These are phyloP conservation scores for Phymatocera aterrima DNA, from an alignment of 2,888 invertebrate genomes.

Conservation along the genomic window DNA sequence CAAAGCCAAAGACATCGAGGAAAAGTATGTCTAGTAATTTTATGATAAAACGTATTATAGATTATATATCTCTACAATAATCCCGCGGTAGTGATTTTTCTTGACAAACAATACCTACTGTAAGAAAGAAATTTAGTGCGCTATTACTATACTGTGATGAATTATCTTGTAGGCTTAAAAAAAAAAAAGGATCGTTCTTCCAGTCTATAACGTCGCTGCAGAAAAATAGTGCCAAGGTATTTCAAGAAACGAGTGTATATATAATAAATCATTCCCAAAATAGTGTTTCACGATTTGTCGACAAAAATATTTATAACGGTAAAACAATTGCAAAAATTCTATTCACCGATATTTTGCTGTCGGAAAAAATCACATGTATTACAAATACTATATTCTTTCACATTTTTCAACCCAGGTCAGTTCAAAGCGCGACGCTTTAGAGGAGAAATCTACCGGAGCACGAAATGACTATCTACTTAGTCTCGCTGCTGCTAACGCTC, in stretches of 20 bases:
- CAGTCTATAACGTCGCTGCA: conserved; percentile 97
- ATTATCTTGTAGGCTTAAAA: conserved; percentile 84
- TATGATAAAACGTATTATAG: background rate
- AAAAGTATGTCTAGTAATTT: conserved; percentile 80
- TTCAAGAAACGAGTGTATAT: background rate
- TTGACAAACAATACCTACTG: no score
- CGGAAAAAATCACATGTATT: background rate
- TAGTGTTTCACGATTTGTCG: conserved; percentile 5
- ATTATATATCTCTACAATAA: no score
- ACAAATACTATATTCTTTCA: conserved; percentile 12
- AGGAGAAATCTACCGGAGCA: conserved; percentile 95
- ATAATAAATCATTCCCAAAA: conserved; percentile 27
- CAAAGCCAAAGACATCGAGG: conserved; percentile 96
- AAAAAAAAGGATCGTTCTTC: conserved; percentile 97
- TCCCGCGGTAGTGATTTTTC: no score
- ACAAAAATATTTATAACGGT: conserved; percentile 29
- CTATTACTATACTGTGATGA: conserved; percentile 28
- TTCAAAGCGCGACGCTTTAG: conserved; percentile 91
- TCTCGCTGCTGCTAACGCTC: conserved; percentile 95
- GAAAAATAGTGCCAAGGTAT: conserved; percentile 96
- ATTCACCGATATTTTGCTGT: background rate
- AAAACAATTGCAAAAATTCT: background rate
- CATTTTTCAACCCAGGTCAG: conserved; percentile 78
- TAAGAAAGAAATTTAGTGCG: conserved; percentile 35
- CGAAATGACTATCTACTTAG: conserved; percentile 96